A percentile compares a stretch with the other conserved stretches of the same genome.
These are phyloP conservation scores for Halictus rubicundus DNA, from an alignment of 1,140 invertebrate species.

Conservation along the genomic window DNA sequence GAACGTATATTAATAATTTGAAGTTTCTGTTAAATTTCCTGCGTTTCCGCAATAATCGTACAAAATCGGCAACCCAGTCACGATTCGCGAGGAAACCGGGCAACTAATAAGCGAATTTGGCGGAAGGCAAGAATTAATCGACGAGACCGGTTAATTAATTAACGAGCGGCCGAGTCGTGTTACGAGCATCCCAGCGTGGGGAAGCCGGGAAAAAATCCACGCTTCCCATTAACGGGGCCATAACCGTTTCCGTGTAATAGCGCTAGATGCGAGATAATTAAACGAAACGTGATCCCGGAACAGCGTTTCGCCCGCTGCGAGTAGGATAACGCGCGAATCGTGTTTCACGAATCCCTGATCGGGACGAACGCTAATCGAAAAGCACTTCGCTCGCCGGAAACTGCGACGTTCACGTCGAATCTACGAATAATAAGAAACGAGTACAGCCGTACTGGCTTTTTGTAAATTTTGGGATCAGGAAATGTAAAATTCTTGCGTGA, in stretches of 20 bases:
- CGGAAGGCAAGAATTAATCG: background rate
- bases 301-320: background rate
- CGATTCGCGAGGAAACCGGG: background rate
- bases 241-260: constrained; percentile 1
- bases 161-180: background rate
- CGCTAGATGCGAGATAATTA: constrained; percentile 6
- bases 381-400: background rate
- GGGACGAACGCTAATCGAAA: background rate
- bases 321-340: background rate
- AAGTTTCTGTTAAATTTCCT: too few species aligned
- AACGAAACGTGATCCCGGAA: constrained; percentile 1
- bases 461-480: too few species aligned
- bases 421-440: background rate
- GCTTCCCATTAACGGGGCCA: background rate
- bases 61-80: too few species aligned
- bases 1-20: too few species aligned
- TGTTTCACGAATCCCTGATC: background rate
- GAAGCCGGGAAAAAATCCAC: background rate
- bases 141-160: background rate
- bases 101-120: background rate
- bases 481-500: too few species aligned
- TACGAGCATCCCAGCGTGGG: background rate
- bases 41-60: too few species aligned
- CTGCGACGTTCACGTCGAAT: background rate
- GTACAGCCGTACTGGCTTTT: too few species aligned